Percentiles rank a stretch among this genome's conserved stretches.
Conservation (phyloP, 2,888 invertebrate genomes). For the Xestia xanthographa region DNA sequence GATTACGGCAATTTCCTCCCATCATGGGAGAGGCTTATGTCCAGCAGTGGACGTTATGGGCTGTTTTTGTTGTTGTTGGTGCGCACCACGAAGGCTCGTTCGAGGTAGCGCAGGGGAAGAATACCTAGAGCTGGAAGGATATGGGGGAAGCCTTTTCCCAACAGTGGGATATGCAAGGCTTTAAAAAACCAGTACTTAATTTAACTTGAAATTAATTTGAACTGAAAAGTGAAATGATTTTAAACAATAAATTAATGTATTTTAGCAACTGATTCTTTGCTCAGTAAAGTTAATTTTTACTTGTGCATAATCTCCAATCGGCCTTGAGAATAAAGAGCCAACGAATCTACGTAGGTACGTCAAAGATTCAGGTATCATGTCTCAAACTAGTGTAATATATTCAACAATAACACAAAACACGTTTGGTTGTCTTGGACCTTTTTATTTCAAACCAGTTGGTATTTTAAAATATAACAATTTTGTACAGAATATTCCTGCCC, state of each 20-base stretch:
- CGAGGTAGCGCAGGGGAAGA: too few relatives aligned
- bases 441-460: background rate
- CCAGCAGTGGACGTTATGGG: too few relatives aligned
- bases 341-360: too few relatives aligned
- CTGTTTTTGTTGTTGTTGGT: too few relatives aligned
- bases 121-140: too few relatives aligned
- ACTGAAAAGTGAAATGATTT: background rate
- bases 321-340: background rate
- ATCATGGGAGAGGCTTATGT: too few relatives aligned
- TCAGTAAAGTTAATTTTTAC: background rate
- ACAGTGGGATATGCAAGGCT: too few relatives aligned
- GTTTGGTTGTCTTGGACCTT: background rate
- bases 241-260: background rate
- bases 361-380: background rate
- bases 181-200: too few relatives aligned
- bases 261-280: background rate
- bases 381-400: background rate
- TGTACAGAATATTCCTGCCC: conserved; percentile 8
- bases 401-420: background rate
- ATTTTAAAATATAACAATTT: background rate
- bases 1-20: too few relatives aligned
- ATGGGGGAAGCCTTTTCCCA: too few relatives aligned
- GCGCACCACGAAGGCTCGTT: too few relatives aligned
- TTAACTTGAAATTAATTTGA: background rate
- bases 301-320: background rate